Evolutionary conservation across 2,113 vertebrate species (phyloP), one percentile per base, ranked within the genome.

Genomic region (Upupa epops): DNA sequence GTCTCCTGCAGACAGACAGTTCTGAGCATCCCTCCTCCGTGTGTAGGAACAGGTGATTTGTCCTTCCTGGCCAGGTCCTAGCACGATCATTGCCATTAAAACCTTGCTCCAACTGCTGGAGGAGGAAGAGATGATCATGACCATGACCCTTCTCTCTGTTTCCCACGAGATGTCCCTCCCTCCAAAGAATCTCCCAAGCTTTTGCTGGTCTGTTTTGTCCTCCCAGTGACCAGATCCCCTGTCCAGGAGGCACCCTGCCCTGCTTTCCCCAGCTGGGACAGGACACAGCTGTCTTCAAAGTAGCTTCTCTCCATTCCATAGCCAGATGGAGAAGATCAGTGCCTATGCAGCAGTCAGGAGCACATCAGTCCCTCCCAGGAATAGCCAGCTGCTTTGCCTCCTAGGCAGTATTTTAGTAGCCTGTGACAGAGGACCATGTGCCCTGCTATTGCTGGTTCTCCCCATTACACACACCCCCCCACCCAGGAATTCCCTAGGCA

Each of bases 331-430:
- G 22, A 64, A 76, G 72, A 89, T 80, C 83, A 65, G 46, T 19
- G 80, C 56, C 75, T 73, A 5, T 36, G 36, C 17, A 82, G 54
- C 45, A 55, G 75, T 49, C 51, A 80, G 46, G 29, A 60, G 17
- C 40, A 34, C 15, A 7, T 40, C 9, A 9, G 28, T 20, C 26
- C 80, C 63, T 87, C 82, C 48, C 29, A 59, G 71, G 54, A 89
- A 78, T 75, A 82, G 16, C 11, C 82, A 82, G 87, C 90, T 91
- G 91, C 60, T 85, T 89, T 77, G 48, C 42, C 34, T 94, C 72
- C 40, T 45, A 63, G 64, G 32, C 42, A 26, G 51, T 72, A 79
- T 94, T 92, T 64, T 25, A 9, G 10, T n/a, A n/a, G 51, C 70
- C 63, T 80, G 37, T 77, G 82, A 92, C 78, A 91, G n/a, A n/a